Base-by-base conservation (phyloP, 2,797 vertebrate species). In the Rhyacichthys aspro region DNA sequence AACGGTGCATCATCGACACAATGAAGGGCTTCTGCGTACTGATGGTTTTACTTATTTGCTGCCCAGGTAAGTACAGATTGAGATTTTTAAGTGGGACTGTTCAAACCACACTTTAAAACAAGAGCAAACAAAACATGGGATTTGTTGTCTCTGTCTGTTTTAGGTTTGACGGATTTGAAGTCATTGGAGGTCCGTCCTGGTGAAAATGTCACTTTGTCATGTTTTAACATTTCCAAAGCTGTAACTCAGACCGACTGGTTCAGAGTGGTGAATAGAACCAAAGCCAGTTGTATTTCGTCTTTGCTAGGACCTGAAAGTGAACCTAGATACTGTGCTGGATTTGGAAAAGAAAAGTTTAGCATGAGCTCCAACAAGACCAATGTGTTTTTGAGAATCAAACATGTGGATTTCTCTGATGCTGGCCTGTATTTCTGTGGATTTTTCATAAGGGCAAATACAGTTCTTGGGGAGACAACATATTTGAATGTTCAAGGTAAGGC, bases 391-490 rank as follows among this genome's bases (percentile, higher is more conserved):
- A 28, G 1, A 3, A 71, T 82, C 49, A 56, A 53, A 11, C 2
- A 0, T 23, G 63, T 63, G 36, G 14, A 71, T 17, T 6, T 39
- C 8, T 65, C 50, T 19, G 77, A 88, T 37, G 49, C 68, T 17
- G 86, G 81, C 5, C 16, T 80, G 33, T 86, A 83, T 60, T 85
- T 75, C 62, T 88, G 81, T 72, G 86, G 78, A 43, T 65, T 73
- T 39, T 79, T 70, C 49, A 11, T 5, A 0, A 15, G 8, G 0
- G 1, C 0, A 48, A 42, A 58, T 14, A 66, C 16, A 9, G 44
- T 70, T 16, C 8, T 61, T 41, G 14, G 1, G 0, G 39, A 5
- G 16, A 17, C 16, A 28, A 55, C 15, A 18, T n/a, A 67, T 9
- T 43, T 83, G 16, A 63, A 38, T 1, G 23, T 78, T 56, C 2